A percentile compares a stretch with the other conserved stretches of the same genome.
These are phyloP conservation scores for Junco hyemalis DNA, from an alignment of 2,113 vertebrate genomes.

Conservation along the genomic window DNA sequence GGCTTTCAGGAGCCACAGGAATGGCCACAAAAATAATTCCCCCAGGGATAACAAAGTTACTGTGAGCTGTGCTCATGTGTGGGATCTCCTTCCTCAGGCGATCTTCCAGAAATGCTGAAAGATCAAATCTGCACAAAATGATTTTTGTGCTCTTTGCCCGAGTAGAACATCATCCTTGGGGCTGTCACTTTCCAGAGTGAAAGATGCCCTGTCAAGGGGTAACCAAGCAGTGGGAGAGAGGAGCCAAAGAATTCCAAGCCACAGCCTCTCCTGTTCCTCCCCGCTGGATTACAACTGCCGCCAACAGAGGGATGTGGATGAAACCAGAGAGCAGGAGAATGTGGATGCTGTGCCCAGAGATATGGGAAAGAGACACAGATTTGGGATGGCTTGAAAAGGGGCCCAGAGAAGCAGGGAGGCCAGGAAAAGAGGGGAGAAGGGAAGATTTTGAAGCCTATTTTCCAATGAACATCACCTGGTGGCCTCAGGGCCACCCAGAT, in stretches of 20 bases:
- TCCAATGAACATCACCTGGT: too few species aligned
- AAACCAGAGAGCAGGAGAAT: not conserved
- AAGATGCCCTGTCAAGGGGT: not conserved
- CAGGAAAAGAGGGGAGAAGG: not conserved
- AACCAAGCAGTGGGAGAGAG: not conserved
- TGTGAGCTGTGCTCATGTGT: accelerated
- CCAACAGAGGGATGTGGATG: conserved; percentile 9
- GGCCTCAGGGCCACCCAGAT: not conserved
- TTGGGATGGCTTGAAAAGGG: not conserved
- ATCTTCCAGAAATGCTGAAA: not conserved
- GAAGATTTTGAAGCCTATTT: not conserved
- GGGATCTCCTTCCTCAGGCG: not conserved
- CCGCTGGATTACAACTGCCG: not conserved
- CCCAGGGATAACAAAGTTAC: not conserved
- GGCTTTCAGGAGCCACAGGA: not conserved
- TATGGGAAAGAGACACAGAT: not conserved
- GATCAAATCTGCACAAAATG: not conserved
- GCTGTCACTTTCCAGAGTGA: not conserved
- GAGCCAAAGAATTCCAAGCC: conserved; percentile 25
- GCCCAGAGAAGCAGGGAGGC: not conserved
- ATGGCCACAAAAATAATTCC: not conserved
- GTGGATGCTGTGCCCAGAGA: not conserved
- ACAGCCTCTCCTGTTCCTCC: not conserved
- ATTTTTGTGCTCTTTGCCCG: not conserved
- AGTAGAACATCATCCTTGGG: not conserved